These are phyloP conservation scores for Teleogryllus occipitalis DNA, from an alignment of 1,140 invertebrate species.

Conservation along the genomic window DNA sequence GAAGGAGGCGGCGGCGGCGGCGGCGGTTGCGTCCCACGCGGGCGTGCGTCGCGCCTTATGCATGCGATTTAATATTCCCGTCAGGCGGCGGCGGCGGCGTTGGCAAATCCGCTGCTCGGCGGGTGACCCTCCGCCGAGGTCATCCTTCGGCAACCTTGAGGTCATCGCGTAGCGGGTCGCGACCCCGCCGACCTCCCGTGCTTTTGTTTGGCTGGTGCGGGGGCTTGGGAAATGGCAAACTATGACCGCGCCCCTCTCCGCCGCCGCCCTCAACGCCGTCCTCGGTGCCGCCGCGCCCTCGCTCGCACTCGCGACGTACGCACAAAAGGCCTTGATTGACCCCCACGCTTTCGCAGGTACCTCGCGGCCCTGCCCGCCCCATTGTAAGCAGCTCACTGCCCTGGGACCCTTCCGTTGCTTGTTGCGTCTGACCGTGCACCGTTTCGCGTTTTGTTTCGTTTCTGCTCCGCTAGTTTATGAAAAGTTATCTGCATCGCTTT, in stretches of 20 bases:
- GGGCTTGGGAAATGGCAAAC: neutral
- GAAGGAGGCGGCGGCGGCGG: too few species aligned
- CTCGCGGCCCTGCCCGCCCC: neutral
- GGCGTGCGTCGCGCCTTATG: neutral
- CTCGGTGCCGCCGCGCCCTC: too few species aligned
- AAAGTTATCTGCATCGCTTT: neutral
- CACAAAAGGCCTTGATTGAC: neutral
- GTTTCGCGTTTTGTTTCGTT: neutral
- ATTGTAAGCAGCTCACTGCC: neutral
- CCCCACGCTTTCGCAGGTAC: neutral
- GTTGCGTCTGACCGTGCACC: neutral
- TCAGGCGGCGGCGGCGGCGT: neutral
- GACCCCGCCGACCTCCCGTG: neutral
- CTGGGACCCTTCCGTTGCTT: neutral
- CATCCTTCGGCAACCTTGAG: neutral
- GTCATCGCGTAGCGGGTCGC: neutral
- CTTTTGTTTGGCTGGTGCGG: neutral
- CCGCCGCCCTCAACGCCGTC: too few species aligned
- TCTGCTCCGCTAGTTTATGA: neutral
- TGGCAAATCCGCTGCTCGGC: neutral
- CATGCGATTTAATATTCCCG: neutral
- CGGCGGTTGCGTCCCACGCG: neutral
- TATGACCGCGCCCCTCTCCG: neutral
- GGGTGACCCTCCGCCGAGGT: neutral
- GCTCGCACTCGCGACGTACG: too few species aligned